Evolutionary conservation across 2,797 vertebrate genomes (phyloP).

Genomic region (Myoxocephalus aenaeus): DNA sequence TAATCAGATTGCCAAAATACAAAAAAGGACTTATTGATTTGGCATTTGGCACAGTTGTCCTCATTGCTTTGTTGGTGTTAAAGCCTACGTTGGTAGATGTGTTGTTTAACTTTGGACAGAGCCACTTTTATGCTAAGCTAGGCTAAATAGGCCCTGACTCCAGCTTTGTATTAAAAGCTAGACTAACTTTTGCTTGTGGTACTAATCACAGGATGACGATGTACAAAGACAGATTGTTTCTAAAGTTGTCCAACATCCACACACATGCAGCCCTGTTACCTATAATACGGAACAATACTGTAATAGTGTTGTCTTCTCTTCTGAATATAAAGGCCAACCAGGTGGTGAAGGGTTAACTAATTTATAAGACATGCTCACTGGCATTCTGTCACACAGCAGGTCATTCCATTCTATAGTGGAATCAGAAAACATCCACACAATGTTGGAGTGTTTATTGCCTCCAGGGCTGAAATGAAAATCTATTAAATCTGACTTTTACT

Average conservation of each 20-base stretch:
- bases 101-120: background rate
- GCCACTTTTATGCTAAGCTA: background rate
- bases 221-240: background rate
- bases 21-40: background rate
- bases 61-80: background rate
- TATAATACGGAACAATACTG: too few relatives aligned
- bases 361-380: constrained; percentile 11
- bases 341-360: constrained; percentile 27
- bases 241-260: background rate
- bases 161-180: too few relatives aligned
- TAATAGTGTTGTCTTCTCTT: background rate
- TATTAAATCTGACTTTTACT: constrained; percentile 41
- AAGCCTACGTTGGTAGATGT: background rate
- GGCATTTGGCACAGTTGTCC: background rate
- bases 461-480: constrained; percentile 44
- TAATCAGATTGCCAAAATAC: background rate
- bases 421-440: constrained; percentile 27
- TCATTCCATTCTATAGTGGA: constrained; percentile 29
- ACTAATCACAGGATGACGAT: background rate
- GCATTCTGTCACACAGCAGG: constrained; percentile 24
- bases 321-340: background rate
- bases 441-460: constrained; percentile 41
- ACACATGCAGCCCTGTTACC: background rate
- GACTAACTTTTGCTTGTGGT: background rate
- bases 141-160: background rate